These are phyloP conservation scores for Catocala nupta DNA, from an alignment of 2,888 invertebrate genomes.

Conservation along the genomic window DNA sequence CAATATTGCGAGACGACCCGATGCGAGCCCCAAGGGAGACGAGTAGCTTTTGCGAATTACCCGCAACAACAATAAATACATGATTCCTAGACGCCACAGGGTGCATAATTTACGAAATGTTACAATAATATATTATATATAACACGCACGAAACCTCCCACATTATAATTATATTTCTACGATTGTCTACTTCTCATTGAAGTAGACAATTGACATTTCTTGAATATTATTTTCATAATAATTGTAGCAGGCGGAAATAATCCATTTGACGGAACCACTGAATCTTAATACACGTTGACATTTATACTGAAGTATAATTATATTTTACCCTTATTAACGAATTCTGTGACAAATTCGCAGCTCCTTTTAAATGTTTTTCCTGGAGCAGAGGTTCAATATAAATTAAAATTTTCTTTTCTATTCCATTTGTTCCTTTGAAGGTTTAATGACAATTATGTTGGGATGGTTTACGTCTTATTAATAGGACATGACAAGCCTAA, in stretches of 20 bases:
- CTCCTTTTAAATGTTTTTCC: conserved; percentile 29
- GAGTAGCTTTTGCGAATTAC: no score
- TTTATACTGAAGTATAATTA: conserved; percentile 11
- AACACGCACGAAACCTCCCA: no score
- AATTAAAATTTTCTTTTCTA: conserved; percentile 44
- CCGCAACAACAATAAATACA: no score
- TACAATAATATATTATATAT: no score
- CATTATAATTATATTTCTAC: conserved; percentile 2
- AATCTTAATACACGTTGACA: conserved; percentile 10
- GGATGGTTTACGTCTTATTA: conserved; percentile 13
- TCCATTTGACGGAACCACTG: conserved; percentile 2
- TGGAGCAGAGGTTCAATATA: conserved; percentile 25
- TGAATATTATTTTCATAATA: conserved; percentile 13
- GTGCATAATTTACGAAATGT: no score
- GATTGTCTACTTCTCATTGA: conserved; percentile 13
- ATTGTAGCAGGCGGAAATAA: conserved; percentile 8
- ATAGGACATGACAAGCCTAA: conserved; percentile 9
- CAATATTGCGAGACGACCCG: no score
- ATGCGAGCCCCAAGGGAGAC: no score
- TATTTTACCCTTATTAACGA: conserved; percentile 22
- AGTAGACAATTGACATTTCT: conserved; percentile 8
- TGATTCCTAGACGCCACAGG: no score
- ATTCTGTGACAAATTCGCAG: conserved; percentile 23
- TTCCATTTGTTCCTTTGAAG: conserved; percentile 23
- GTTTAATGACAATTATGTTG: conserved; percentile 14